These are phyloP conservation scores for Amiota minor DNA, from an alignment of 2,888 invertebrate species.

Conservation along the genomic window DNA sequence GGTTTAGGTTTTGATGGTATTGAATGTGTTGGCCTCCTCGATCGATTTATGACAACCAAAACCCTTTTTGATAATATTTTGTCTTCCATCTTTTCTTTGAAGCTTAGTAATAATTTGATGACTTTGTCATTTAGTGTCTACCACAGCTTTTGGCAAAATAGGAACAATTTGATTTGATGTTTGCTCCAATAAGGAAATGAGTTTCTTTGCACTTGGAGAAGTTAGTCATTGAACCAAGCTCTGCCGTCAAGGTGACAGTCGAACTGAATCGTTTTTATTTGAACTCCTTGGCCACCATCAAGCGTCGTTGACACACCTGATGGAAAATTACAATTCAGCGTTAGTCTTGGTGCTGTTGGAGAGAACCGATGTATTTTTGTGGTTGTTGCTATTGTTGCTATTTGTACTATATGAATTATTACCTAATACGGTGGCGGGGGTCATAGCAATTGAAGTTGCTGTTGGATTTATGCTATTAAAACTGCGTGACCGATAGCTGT, in stretches of 20 bases:
- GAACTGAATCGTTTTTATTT: slow-evolving; percentile 49
- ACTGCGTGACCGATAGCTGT: slow-evolving; percentile 63
- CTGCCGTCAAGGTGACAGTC: slow-evolving; percentile 50
- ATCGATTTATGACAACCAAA: background rate
- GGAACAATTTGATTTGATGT: slow-evolving; percentile 37
- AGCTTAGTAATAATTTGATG: no score
- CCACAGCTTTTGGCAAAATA: slow-evolving; percentile 53
- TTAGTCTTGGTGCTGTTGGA: slow-evolving; percentile 60
- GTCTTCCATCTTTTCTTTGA: background rate
- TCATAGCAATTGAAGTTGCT: slow-evolving; percentile 17
- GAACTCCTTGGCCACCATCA: slow-evolving; percentile 31
- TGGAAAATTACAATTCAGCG: slow-evolving; percentile 52
- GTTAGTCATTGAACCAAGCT: no score
- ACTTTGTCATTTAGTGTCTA: slow-evolving; percentile 30
- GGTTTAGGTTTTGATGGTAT: slow-evolving; percentile 53
- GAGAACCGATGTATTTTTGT: slow-evolving; percentile 51
- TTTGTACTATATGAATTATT: slow-evolving; percentile 6
- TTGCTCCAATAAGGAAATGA: slow-evolving; percentile 50
- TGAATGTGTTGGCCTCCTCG: background rate
- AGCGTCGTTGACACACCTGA: slow-evolving; percentile 35
- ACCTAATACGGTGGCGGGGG: background rate
- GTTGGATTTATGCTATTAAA: slow-evolving; percentile 36
- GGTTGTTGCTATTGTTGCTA: slow-evolving; percentile 31
- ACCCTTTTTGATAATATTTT: slow-evolving; percentile 44
- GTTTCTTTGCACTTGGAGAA: slow-evolving; percentile 32